Conservation (phyloP, 2,113 vertebrate genomes). For the Trochalopteron elliotii region DNA sequence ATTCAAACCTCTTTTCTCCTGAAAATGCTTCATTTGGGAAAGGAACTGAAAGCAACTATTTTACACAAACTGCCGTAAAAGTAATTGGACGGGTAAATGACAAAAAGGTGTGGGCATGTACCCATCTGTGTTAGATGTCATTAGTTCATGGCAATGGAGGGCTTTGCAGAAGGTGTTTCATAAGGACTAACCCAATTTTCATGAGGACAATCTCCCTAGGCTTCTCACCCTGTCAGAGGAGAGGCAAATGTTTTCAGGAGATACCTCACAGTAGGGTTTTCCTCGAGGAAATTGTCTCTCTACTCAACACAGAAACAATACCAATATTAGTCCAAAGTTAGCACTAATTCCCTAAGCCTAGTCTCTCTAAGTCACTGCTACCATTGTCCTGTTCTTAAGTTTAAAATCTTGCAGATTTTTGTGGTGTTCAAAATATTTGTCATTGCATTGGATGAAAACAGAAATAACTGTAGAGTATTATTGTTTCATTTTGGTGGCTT, state of each 20-base stretch:
- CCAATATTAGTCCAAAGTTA: not conserved
- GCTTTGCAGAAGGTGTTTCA: not conserved
- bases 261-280: not conserved
- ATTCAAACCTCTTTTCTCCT: not conserved
- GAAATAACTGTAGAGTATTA: not conserved
- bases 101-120: not conserved
- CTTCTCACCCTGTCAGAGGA: not conserved
- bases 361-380: not conserved
- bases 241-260: not conserved
- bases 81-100: not conserved
- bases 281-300: not conserved
- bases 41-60: not conserved
- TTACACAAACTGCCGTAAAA: not conserved
- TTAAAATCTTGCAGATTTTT: not conserved
- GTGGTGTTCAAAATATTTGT: not conserved
- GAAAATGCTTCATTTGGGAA: not conserved
- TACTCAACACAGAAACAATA: not conserved
- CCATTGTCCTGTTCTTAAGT: not conserved
- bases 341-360: not conserved
- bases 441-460: not conserved
- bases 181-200: not conserved
- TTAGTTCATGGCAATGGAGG: not conserved
- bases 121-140: not conserved
- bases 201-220: not conserved
- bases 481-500: not conserved